These are phyloP conservation scores for Notodonta dromedarius DNA, from an alignment of 2,888 invertebrate species.

Conservation along the genomic window DNA sequence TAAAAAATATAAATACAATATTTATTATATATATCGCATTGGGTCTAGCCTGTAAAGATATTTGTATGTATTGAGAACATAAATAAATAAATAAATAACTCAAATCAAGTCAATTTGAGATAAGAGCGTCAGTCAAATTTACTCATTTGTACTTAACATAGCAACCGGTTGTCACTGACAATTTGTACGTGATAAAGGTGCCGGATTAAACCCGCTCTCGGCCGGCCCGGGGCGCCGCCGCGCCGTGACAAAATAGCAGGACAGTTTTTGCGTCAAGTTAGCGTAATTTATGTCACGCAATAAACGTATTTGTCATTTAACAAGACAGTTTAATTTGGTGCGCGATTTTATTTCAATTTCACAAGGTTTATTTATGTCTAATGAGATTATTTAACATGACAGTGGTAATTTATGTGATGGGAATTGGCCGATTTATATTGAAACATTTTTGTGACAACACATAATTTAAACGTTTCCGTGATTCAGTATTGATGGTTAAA, in stretches of 20 bases:
- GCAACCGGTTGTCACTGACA: constrained; percentile 11
- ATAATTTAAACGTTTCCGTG: too few relatives aligned
- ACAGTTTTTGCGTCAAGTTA: constrained; percentile 39
- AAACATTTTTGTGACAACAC: too few relatives aligned
- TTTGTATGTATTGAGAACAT: too few relatives aligned
- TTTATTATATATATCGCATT: too few relatives aligned
- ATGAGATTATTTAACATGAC: neutral
- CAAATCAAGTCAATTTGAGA: neutral
- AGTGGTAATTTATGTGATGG: too few relatives aligned
- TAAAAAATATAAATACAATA: neutral
- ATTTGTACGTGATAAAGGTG: constrained; percentile 18
- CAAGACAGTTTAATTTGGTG: constrained; percentile 33
- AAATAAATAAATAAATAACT: too few relatives aligned
- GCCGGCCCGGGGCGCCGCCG: constrained; percentile 1
- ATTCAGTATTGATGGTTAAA: too few relatives aligned
- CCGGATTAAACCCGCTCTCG: constrained; percentile 16
- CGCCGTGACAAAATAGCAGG: constrained; percentile 17
- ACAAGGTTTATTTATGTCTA: constrained; percentile 4
- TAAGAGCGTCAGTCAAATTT: neutral
- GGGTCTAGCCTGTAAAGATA: too few relatives aligned
- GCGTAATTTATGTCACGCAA: constrained; percentile 47
- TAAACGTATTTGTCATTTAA: constrained; percentile 41
- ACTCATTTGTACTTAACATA: constrained; percentile 3
- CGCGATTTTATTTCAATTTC: constrained; percentile 17
- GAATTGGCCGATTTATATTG: too few relatives aligned